A percentile compares a stretch with the other conserved stretches of the same genome.
These are phyloP conservation scores for Chironomus striatipennis DNA, from an alignment of 1,140 invertebrate species.

Conservation along the genomic window DNA sequence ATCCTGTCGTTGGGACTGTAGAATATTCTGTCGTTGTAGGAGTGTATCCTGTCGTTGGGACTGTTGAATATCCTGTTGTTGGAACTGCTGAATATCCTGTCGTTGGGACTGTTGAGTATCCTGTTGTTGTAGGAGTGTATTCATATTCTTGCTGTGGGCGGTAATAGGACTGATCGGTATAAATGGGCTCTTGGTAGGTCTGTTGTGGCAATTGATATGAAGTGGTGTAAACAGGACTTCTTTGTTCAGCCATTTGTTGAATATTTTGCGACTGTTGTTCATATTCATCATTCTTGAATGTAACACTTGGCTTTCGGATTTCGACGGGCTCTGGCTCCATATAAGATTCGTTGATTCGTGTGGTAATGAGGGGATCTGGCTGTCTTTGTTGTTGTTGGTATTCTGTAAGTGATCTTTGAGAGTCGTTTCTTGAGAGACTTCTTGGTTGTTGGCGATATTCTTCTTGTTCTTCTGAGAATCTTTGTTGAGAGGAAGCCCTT, in stretches of 20 bases:
- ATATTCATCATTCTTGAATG: not conserved
- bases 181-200: slow-evolving; percentile 25
- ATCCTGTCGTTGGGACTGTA: too few species aligned
- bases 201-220: slow-evolving; percentile 26
- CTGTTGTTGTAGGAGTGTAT: slow-evolving; percentile 27
- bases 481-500: slow-evolving; percentile 25
- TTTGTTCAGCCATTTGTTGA: slow-evolving; percentile 13
- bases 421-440: slow-evolving; percentile 18
- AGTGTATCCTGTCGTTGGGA: not conserved
- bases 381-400: not conserved
- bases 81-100: slow-evolving; percentile 25
- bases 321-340: not conserved
- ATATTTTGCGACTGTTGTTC: not conserved
- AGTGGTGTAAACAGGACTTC: not conserved
- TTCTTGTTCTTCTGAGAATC: not conserved
- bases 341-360: not conserved
- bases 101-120: not conserved
- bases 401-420: not conserved
- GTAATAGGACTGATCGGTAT: slow-evolving; percentile 11
- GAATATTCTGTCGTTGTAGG: slow-evolving; percentile 27
- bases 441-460: not conserved
- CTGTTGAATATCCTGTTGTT: slow-evolving; percentile 6
- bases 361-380: not conserved
- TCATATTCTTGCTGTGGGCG: slow-evolving; percentile 27
- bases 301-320: not conserved